phyloP scores from a whole-genome alignment of 1,140 invertebrate genomes.

The Sycobia sp. region DNA sequence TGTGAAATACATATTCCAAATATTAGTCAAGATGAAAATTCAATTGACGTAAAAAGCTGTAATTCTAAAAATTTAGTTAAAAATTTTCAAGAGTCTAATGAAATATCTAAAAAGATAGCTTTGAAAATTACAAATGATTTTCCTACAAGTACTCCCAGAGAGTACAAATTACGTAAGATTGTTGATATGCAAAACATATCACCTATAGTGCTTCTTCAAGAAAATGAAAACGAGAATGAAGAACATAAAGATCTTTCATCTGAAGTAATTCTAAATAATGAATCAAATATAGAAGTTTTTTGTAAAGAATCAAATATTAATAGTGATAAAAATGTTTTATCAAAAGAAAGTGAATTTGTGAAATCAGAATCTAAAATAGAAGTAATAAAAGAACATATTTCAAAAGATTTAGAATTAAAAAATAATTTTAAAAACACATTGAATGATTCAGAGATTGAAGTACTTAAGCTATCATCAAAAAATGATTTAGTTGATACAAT shows the following conservation, averaged over 20 bases:
- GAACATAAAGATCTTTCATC: not conserved
- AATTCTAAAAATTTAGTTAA: not conserved
- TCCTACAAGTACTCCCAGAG: slow-evolving; percentile 27
- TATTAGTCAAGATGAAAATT: too few relatives aligned
- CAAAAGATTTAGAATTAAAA: not conserved
- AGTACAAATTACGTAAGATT: not conserved
- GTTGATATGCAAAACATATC: slow-evolving; percentile 21
- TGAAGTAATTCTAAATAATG: not conserved
- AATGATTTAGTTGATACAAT: not conserved
- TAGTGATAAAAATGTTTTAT: not conserved
- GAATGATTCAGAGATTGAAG: too few relatives aligned
- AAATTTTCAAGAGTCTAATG: not conserved
- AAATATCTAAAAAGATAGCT: not conserved
- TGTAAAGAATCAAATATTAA: not conserved
- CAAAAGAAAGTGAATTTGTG: too few relatives aligned
- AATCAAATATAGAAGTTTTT: not conserved
- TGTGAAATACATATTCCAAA: too few relatives aligned
- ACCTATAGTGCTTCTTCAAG: too few relatives aligned
- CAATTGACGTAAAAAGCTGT: not conserved
- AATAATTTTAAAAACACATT: slow-evolving; percentile 8
- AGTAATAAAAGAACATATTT: not conserved
- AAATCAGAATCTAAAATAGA: not conserved
- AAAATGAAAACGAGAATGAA: slow-evolving; percentile 3
- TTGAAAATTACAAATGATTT: not conserved
- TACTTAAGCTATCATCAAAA: not conserved